Evolutionary conservation across 2,888 invertebrate genomes (phyloP).

Genomic region (Cyclophora punctaria): DNA sequence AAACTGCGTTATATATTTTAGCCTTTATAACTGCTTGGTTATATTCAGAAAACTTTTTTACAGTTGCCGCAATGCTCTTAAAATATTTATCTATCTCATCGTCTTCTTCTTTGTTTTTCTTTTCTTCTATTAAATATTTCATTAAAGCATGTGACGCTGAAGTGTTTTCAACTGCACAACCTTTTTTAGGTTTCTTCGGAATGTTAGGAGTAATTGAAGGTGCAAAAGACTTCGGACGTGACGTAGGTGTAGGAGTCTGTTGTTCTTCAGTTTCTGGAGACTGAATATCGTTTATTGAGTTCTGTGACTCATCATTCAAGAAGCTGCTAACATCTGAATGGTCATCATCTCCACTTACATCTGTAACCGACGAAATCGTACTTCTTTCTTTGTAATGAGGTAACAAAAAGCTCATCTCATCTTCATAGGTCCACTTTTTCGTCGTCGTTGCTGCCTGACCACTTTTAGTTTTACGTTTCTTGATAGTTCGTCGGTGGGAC

Average conservation of each 20-base stretch:
- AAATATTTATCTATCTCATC: slow-evolving; percentile 3
- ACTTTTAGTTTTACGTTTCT: slow-evolving; percentile 22
- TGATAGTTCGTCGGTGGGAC: slow-evolving; percentile 15
- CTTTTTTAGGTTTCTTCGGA: slow-evolving; percentile 11
- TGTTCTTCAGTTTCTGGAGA: slow-evolving; percentile 15
- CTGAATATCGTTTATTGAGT: slow-evolving; percentile 17
- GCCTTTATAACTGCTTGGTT: slow-evolving; percentile 15
- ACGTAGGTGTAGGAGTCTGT: slow-evolving; percentile 16
- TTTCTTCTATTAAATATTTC: slow-evolving; percentile 16
- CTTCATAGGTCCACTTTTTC: slow-evolving; percentile 23
- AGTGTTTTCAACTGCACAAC: neutral
- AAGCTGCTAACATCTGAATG: slow-evolving; percentile 15
- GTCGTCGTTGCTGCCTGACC: slow-evolving; percentile 19
- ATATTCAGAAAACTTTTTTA: slow-evolving; percentile 1
- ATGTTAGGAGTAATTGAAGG: slow-evolving; percentile 10
- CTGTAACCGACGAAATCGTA: slow-evolving; percentile 16
- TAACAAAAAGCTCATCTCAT: slow-evolving; percentile 21
- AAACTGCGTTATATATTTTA: slow-evolving; percentile 21
- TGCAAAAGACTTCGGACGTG: slow-evolving; percentile 16
- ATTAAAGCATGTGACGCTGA: slow-evolving; percentile 16
- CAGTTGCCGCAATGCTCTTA: slow-evolving; percentile 1
- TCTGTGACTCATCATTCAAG: slow-evolving; percentile 17
- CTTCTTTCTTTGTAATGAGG: slow-evolving; percentile 22
- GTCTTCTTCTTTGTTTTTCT: slow-evolving; percentile 3
- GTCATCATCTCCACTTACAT: slow-evolving; percentile 10